Evolutionary conservation across 2,113 vertebrate genomes (phyloP), one percentile per base, ranked within the genome.

Genomic region (Chloropsis cyanopogon): DNA sequence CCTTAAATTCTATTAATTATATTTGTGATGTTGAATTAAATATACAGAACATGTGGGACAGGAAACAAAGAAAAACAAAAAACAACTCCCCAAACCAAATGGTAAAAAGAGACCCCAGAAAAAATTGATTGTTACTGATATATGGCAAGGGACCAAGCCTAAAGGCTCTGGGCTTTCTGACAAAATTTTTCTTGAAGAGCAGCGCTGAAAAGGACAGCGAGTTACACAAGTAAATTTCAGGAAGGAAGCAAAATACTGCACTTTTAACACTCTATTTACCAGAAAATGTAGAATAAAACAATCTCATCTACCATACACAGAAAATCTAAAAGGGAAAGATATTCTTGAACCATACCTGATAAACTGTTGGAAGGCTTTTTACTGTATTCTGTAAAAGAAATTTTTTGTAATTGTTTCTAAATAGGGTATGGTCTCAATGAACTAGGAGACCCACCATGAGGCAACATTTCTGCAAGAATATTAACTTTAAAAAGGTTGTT

Each of bases 121-220:
- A 82, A 85, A 85, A 77, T 3, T 2, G 9, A 18, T 76, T 54
- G 33, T 44, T 88, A 49, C 28, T 77, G n/a, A 83, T 2, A 1
- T 16, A 39, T 59, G 69, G 29, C n/a, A 82, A 69, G 14, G 47
- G 46, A 86, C 33, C 46, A 69, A 85, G 12, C 31, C 65, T 50
- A 80, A 87, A 85, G 54, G 33, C n/a, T 72, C 10, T 82, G 44
- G 49, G 28, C 35, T 90, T 82, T 66, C 59, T 86, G 68, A 77
- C 42, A 83, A 82, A 87, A 68, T 76, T 21, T 25, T 14, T 9
- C 44, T 79, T 82, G 53, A 93, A 80, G 7, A 42, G 23, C 31
- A 89, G 7, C 2, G 0, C 71, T 12, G 6, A 25, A 25, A 25
- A 89, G 19, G 29, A 71, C 75, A 20, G 17, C 0, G 0, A 77